Percentiles rank a stretch among this genome's conserved stretches.
Conservation (phyloP, 2,797 vertebrate species). For the Momotus momota region DNA sequence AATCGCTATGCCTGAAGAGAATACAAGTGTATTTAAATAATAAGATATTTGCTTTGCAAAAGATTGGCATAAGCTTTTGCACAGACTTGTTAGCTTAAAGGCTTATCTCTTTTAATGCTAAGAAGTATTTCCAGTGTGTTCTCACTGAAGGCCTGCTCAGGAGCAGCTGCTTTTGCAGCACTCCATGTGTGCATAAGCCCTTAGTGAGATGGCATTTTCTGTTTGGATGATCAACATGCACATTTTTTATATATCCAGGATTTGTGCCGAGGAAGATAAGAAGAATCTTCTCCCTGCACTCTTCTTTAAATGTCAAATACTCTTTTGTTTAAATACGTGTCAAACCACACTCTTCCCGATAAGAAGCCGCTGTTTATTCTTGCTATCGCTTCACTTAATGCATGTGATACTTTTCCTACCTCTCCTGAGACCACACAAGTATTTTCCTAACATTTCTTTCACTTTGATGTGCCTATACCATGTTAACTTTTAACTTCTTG, state of each 20-base stretch:
- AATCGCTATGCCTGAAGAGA: not conserved
- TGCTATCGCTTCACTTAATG: not conserved
- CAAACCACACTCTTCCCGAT: not conserved
- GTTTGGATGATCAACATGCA: conserved; percentile 41
- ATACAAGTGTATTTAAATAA: conserved; percentile 55
- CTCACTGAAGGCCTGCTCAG: conserved; percentile 26
- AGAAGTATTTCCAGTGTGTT: conserved; percentile 40
- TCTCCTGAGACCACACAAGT: not conserved
- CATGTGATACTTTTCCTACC: not conserved
- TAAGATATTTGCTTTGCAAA: conserved; percentile 54
- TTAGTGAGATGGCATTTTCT: conserved; percentile 44
- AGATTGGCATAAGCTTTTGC: conserved; percentile 47
- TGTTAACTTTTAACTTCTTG: not conserved
- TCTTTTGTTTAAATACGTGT: not conserved
- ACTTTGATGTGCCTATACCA: not conserved
- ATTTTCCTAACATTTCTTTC: not conserved
- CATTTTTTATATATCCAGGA: conserved; percentile 1
- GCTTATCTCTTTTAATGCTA: conserved; percentile 59
- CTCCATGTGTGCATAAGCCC: conserved; percentile 39
- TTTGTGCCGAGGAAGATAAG: conserved; percentile 47
- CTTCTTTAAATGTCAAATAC: conserved; percentile 30
- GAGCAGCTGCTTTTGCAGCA: conserved; percentile 26
- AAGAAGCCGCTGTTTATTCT: not conserved
- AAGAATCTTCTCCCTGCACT: not conserved
- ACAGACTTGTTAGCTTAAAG: conserved; percentile 62